Evolutionary conservation across 1,140 invertebrate genomes (phyloP), one percentile per base, ranked within the genome.

Genomic region (Panagrolaimus sp.): DNA sequence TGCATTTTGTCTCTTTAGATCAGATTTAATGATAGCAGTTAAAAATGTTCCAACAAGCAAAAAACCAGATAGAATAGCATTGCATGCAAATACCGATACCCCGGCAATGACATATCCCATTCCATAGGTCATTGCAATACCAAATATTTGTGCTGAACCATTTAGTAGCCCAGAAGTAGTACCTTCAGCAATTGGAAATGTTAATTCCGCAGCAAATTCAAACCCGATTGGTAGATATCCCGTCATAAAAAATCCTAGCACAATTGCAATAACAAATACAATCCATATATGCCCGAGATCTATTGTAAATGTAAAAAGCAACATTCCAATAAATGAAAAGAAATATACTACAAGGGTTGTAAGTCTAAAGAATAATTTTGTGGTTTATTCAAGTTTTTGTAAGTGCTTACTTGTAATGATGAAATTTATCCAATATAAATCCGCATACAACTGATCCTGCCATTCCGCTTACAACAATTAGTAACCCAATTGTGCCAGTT

Each of bases 161-260:
- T 95, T 96, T 3, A 96, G 83, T 9, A 96, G 83, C n/a, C 92
- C 91, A n/a, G 91, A 89, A 0, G 92, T 91, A 0, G 91, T 93
- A 1, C 91, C 91, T 86, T 96, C 93, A 0, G 92, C 90, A 83
- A 93, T 91, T 0, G 93, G 93, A 83, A 92, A 96, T 0, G 92
- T 96, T 16, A 96, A 86, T 85, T 96, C 93, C 0, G 92, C 91
- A 11, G 91, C 93, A 79, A 95, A 91, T 84, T 96, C 93, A 85
- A 94, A 96, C 0, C 93, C 93, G 1, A 96, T 90, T 0, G 93
- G 92, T 14, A 96, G 84, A 80, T 95, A 93, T 42, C 93, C 93
- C 27, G 92, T 95, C 93, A 96, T 96, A 84, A 94, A 95, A 85
- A 96, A 95, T 75, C 86, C 86, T 51, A 87, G 86, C n/a, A 90